Percentiles rank a stretch among this genome's conserved stretches.
Conservation (phyloP, 2,888 invertebrate genomes). For the Octodonta nipae region DNA sequence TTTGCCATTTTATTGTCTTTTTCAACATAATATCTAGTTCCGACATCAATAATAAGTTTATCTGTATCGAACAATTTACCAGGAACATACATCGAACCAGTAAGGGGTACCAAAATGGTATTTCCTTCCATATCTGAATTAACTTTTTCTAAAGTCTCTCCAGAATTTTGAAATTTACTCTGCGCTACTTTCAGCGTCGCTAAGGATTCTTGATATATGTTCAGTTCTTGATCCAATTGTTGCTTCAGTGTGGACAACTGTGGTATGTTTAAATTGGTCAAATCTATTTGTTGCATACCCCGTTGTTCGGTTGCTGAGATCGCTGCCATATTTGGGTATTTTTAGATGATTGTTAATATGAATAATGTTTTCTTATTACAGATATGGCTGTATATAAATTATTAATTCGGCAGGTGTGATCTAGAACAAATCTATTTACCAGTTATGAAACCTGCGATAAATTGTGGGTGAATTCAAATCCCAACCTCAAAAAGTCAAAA, state of each 20-base stretch:
- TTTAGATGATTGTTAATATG: no score
- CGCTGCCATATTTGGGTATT: conserved; percentile 45
- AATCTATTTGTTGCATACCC: conserved; percentile 63
- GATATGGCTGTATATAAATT: no score
- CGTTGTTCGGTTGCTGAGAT: conserved; percentile 49
- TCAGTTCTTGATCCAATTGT: conserved; percentile 79
- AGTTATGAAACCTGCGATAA: no score
- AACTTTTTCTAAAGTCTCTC: conserved; percentile 69
- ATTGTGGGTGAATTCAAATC: no score
- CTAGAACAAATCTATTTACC: no score
- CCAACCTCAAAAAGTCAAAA: no score
- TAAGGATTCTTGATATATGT: conserved; percentile 78
- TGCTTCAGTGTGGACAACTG: conserved; percentile 75
- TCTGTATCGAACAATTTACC: conserved; percentile 74
- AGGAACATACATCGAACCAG: conserved; percentile 95
- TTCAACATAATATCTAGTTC: conserved; percentile 92
- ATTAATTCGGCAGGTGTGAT: no score
- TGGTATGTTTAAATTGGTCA: conserved; percentile 64
- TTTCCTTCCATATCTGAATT: conserved; percentile 65
- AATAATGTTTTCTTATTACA: no score
- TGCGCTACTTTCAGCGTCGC: conserved; percentile 82
- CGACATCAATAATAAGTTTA: conserved; percentile 86
- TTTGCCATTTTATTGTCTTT: conserved; percentile 74
- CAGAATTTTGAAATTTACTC: conserved; percentile 77
- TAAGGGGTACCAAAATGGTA: conserved; percentile 82